Conservation (phyloP, 2,888 invertebrate species). For the Ceraclea dissimilis region DNA sequence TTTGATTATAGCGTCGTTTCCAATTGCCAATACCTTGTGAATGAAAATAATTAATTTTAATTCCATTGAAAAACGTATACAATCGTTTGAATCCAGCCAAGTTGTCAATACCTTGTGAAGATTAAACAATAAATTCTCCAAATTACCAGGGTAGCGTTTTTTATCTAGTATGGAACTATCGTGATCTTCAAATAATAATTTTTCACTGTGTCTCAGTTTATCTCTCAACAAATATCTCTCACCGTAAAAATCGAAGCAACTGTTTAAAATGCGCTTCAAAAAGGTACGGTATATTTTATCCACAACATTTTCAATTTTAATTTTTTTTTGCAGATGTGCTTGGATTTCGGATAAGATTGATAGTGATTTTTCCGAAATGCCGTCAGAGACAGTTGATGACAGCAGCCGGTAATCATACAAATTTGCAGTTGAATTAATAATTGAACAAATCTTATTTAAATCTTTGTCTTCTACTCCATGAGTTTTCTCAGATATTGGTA, state of each 20-base stretch:
- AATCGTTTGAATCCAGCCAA: neutral
- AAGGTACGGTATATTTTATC: neutral
- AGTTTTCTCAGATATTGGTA: neutral
- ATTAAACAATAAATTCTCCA: too few relatives aligned
- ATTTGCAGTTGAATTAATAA: neutral
- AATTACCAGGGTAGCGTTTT: too few relatives aligned
- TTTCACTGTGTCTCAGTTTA: too few relatives aligned
- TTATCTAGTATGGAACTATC: too few relatives aligned
- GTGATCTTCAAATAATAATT: neutral
- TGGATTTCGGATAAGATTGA: neutral
- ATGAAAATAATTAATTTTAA: neutral
- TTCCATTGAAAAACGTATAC: neutral
- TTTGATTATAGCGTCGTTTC: too few relatives aligned
- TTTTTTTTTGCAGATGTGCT: neutral
- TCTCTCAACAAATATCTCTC: too few relatives aligned
- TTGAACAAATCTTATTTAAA: neutral
- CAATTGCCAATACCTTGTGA: neutral
- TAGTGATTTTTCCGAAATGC: neutral
- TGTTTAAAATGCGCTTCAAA: neutral
- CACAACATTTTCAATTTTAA: neutral
- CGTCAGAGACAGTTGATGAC: too few relatives aligned
- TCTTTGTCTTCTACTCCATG: neutral
- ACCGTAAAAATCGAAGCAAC: too few relatives aligned
- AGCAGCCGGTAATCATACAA: too few relatives aligned
- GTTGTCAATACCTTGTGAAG: too few relatives aligned